Conservation (phyloP, 2,797 vertebrate species). For the Sebastolobus alascanus region DNA sequence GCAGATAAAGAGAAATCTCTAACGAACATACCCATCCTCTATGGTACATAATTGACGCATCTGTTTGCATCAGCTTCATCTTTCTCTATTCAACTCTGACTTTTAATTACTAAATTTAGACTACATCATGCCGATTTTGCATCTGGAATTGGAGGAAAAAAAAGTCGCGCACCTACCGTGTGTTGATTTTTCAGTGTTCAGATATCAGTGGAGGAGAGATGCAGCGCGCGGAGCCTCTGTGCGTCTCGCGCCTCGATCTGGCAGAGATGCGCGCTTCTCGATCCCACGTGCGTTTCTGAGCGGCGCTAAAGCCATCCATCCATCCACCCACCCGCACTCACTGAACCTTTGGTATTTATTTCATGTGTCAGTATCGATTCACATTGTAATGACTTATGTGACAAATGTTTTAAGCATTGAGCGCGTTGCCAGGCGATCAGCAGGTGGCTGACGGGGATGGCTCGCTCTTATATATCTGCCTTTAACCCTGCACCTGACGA, state of each 20-base stretch:
- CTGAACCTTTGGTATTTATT: neutral
- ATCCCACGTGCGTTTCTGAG: neutral
- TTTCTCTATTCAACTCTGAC: neutral
- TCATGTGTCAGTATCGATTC: neutral
- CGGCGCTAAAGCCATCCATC: neutral
- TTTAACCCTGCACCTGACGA: neutral
- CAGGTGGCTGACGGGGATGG: conserved; percentile 7
- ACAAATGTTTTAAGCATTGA: neutral
- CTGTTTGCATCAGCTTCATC: neutral
- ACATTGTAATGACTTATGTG: neutral
- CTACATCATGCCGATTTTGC: fast-evolving
- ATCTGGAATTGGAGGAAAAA: fast-evolving
- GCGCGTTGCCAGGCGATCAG: neutral
- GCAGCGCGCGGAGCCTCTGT: conserved; percentile 8
- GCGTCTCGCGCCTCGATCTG: conserved; percentile 21
- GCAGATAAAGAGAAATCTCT: neutral
- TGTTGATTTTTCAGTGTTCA: conserved; percentile 7
- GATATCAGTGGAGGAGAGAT: neutral
- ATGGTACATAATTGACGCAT: neutral
- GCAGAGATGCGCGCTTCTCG: conserved; percentile 24
- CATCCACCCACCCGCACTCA: neutral
- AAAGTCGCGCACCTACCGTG: conserved; percentile 43
- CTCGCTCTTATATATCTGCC: conserved; percentile 21
- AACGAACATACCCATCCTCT: neutral
- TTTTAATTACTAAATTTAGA: neutral